phyloP scores from a whole-genome alignment of 2,797 vertebrate genomes.

The Acrossocheilus wenchowensis region DNA sequence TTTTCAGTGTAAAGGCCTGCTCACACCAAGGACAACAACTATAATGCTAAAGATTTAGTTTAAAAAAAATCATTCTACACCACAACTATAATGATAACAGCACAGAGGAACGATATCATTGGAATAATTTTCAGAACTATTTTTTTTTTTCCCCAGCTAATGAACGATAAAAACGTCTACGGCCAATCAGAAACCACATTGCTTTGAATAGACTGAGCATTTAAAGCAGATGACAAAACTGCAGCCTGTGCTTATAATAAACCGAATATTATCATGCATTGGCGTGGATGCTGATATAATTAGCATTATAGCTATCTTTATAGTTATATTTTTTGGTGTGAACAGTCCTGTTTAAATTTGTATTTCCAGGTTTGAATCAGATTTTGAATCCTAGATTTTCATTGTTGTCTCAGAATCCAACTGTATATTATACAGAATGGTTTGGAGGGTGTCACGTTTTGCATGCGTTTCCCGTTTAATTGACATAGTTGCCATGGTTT shows the following conservation, averaged over 20 bases:
- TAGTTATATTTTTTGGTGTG: background rate
- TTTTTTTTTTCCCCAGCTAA: background rate
- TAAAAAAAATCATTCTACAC: background rate
- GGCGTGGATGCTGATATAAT: background rate
- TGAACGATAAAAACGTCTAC: background rate
- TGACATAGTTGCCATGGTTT: conserved; percentile 20
- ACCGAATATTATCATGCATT: background rate
- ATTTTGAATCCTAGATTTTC: background rate
- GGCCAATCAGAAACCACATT: background rate
- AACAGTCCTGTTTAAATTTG: background rate
- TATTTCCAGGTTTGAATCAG: background rate
- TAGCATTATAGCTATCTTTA: background rate
- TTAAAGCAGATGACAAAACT: background rate
- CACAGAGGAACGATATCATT: background rate
- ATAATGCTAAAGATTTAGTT: background rate
- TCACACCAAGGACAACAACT: background rate
- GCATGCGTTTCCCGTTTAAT: background rate
- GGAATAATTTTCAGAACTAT: background rate
- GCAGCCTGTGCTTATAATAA: background rate
- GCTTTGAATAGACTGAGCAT: background rate
- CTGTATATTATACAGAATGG: background rate
- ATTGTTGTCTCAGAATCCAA: background rate
- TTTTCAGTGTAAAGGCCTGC: background rate
- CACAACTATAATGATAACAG: background rate
- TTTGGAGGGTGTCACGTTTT: background rate